phyloP scores from a whole-genome alignment of 2,113 vertebrate genomes.

The Epinephelus lanceolatus region DNA sequence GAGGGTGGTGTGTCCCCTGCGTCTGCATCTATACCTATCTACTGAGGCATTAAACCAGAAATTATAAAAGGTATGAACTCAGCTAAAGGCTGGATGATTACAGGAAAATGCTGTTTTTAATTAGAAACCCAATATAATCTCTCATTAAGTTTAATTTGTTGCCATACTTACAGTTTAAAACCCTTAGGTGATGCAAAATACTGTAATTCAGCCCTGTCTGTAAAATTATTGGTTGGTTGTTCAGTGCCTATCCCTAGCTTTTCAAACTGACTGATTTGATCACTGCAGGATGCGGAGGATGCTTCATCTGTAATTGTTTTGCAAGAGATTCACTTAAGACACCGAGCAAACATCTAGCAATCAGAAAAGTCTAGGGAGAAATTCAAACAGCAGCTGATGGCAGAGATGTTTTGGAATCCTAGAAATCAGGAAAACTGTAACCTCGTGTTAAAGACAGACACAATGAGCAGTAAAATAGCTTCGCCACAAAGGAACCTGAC shows the following conservation, averaged over 20 bases:
- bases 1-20: no score
- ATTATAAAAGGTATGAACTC: not conserved
- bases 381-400: slow-evolving; percentile 9
- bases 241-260: slow-evolving; percentile 12
- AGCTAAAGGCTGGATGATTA: not conserved
- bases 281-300: slow-evolving; percentile 17
- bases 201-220: slow-evolving; percentile 11
- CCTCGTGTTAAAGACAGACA: slow-evolving; percentile 12
- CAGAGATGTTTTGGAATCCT: slow-evolving; percentile 9
- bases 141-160: slow-evolving; percentile 28
- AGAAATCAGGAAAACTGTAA: slow-evolving; percentile 10
- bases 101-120: slow-evolving; percentile 13
- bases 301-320: slow-evolving; percentile 46
- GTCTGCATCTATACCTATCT: no score
- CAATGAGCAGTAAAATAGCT: slow-evolving; percentile 5
- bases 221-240: slow-evolving; percentile 19
- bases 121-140: slow-evolving; percentile 19
- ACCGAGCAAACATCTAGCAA: slow-evolving; percentile 29
- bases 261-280: slow-evolving; percentile 35
- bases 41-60: not conserved
- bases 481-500: not conserved
- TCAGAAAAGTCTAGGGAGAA: slow-evolving; percentile 37
- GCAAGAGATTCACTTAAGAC: slow-evolving; percentile 4
- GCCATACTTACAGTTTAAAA: slow-evolving; percentile 14
- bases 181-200: slow-evolving; percentile 7